Evolutionary conservation across 2,888 invertebrate species (phyloP).

Genomic region (Eupithecia dodoneata): DNA sequence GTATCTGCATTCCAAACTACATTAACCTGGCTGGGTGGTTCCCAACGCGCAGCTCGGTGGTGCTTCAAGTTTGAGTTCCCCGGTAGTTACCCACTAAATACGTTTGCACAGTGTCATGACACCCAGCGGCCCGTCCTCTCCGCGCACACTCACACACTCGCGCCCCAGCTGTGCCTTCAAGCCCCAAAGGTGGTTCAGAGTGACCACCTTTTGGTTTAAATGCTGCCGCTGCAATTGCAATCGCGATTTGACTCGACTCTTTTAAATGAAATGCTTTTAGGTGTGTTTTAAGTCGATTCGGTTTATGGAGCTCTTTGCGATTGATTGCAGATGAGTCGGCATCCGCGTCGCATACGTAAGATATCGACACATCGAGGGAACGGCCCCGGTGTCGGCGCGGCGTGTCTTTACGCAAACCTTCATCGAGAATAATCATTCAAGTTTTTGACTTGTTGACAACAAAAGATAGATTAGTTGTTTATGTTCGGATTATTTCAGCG

Average conservation of each 20-base stretch:
- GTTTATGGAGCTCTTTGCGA: neutral
- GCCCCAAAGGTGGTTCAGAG: too few relatives aligned
- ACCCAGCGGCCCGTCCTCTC: neutral
- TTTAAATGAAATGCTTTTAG: slow-evolving; percentile 13
- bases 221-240: slow-evolving; percentile 40
- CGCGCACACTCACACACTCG: neutral
- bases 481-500: too few relatives aligned
- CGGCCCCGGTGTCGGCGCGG: neutral
- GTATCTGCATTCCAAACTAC: neutral
- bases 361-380: neutral
- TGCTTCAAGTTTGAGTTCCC: neutral
- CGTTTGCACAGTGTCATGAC: neutral
- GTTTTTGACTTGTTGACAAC: too few relatives aligned
- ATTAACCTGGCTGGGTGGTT: neutral
- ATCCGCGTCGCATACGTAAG: neutral
- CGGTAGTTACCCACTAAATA: slow-evolving; percentile 4
- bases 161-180: neutral
- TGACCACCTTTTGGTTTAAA: slow-evolving; percentile 36
- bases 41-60: neutral
- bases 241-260: slow-evolving; percentile 30
- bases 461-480: too few relatives aligned
- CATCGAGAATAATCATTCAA: neutral
- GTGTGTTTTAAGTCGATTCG: slow-evolving; percentile 4
- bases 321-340: neutral
- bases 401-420: neutral